Conservation (phyloP, 1,140 invertebrate species). For the Drosophila insularis region DNA sequence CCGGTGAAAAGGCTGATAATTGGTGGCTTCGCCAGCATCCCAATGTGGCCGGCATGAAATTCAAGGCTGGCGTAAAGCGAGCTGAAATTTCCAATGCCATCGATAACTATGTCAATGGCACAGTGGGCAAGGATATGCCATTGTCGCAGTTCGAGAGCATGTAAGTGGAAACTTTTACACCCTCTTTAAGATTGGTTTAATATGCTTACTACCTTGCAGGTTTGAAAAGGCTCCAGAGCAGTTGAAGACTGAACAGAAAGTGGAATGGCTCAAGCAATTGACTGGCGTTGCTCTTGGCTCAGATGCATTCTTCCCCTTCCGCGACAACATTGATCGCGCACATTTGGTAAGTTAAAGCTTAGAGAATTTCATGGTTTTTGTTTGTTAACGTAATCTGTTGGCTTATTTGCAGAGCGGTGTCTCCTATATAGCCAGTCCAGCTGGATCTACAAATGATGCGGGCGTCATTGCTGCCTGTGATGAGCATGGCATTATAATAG, state of each 20-base stretch:
- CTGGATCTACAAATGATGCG: constrained; percentile 96
- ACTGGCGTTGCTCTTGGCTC: constrained; percentile 96
- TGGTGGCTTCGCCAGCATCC: constrained; percentile 99
- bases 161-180: constrained; percentile 38
- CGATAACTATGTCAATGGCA: constrained; percentile 96
- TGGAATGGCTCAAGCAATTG: constrained; percentile 91
- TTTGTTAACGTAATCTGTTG: constrained; percentile 17
- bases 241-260: constrained; percentile 88
- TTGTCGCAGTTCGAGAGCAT: constrained; percentile 74
- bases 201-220: constrained; percentile 28
- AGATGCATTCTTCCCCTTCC: constrained; percentile 99
- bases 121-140: constrained; percentile 88
- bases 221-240: constrained; percentile 90
- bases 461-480: constrained; percentile 96
- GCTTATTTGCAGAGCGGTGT: constrained; percentile 92
- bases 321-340: constrained; percentile 98
- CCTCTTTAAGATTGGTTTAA: not conserved
- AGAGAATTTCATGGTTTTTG: not conserved
- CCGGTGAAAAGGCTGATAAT: constrained; percentile 98
- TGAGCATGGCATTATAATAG: constrained; percentile 93
- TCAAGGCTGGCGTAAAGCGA: constrained; percentile 94
- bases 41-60: constrained; percentile 92
- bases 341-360: constrained; percentile 86
- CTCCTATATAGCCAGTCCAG: constrained; percentile 94
- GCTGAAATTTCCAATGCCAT: constrained; percentile 98